A percentile compares a stretch with the other conserved stretches of the same genome.
phyloP scores from a whole-genome alignment of 2,888 invertebrate species.

The Sinodicranocentrus sp. region DNA sequence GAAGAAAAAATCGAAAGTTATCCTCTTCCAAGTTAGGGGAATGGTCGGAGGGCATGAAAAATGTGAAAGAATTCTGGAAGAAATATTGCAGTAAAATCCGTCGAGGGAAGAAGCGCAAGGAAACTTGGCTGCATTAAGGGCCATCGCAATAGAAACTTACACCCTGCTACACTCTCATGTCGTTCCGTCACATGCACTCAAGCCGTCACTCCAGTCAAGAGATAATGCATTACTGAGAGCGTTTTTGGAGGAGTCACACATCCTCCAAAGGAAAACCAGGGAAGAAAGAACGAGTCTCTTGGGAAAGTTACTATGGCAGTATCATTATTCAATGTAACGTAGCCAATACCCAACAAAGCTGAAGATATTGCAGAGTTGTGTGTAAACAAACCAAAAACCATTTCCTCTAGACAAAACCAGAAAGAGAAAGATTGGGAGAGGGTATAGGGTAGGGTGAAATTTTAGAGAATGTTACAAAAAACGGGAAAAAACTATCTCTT shows the following conservation, averaged over 20 bases:
- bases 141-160: not conserved
- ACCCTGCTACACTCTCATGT: constrained; percentile 8
- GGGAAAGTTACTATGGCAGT: constrained; percentile 56
- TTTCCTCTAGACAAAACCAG: constrained; percentile 10
- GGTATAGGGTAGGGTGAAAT: too few species aligned
- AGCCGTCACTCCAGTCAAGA: not conserved
- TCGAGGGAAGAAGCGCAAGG: not conserved
- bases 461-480: too few species aligned
- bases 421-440: not conserved
- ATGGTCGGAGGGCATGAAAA: constrained; percentile 28
- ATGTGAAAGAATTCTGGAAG: constrained; percentile 22
- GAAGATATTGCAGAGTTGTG: constrained; percentile 22
- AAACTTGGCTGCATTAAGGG: not conserved
- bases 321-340: constrained; percentile 58
- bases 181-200: constrained; percentile 24
- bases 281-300: constrained; percentile 61
- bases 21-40: constrained; percentile 15
- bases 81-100: constrained; percentile 17
- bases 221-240: not conserved
- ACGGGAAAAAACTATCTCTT: not conserved
- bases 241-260: not conserved
- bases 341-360: constrained; percentile 16
- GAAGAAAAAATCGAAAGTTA: not conserved
- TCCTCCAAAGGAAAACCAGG: too few species aligned
- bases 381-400: constrained; percentile 60